Conservation (phyloP, 2,797 vertebrate genomes). For the Lacerta agilis region DNA sequence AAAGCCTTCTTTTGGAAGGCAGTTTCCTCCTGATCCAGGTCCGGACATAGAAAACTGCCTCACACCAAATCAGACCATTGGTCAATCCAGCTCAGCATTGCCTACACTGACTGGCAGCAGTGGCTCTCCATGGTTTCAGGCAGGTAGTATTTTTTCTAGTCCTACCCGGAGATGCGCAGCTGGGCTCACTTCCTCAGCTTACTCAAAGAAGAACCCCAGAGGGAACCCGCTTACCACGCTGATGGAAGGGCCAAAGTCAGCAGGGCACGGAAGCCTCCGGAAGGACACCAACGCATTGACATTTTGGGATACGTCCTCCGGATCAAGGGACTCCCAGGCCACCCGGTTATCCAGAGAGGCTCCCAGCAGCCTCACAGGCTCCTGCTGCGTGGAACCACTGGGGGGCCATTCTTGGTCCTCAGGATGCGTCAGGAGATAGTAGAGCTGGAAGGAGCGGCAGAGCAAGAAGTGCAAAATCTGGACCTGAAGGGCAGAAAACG, state of each 20-base stretch:
- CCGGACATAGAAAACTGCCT: too few species aligned
- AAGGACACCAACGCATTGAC: constrained; percentile 94
- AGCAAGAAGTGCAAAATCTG: constrained; percentile 92
- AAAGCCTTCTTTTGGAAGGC: too few species aligned
- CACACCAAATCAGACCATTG: too few species aligned
- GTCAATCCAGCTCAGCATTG: too few species aligned
- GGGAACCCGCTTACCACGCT: constrained; percentile 76
- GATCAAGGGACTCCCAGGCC: constrained; percentile 80
- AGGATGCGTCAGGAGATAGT: constrained; percentile 87
- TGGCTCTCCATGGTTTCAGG: too few species aligned
- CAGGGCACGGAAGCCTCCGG: constrained; percentile 84
- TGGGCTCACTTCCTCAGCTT: background rate
- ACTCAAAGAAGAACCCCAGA: background rate
- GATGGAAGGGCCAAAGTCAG: constrained; percentile 59
- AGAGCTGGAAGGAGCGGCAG: constrained; percentile 94
- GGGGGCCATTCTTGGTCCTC: constrained; percentile 78
- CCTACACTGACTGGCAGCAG: too few species aligned
- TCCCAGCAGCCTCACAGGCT: constrained; percentile 64
- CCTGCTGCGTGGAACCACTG: constrained; percentile 32
- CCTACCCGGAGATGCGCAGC: too few species aligned
- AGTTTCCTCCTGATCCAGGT: too few species aligned
- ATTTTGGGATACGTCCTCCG: constrained; percentile 90
- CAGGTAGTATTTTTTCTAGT: too few species aligned
- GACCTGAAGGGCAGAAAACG: constrained; percentile 72
- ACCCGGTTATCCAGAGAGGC: constrained; percentile 34